Evolutionary conservation across 30 jellyfish, hydroid and myxozoan species (phyloP), one percentile per base, ranked within the genome.

Genomic region (Chrysaora quinquecirrha): DNA sequence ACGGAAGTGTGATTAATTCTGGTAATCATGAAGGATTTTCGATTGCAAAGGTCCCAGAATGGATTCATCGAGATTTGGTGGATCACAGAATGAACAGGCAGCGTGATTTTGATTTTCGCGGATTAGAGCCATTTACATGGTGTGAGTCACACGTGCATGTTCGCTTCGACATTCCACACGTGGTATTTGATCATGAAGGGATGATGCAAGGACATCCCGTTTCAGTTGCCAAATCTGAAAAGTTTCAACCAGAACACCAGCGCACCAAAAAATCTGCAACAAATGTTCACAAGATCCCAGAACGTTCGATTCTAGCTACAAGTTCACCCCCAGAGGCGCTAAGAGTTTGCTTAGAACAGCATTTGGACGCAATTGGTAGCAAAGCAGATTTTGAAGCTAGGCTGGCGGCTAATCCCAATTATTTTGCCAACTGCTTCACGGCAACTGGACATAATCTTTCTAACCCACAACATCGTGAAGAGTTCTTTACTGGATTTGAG

Each of bases 361-460:
- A 73, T 49, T 16, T 73, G 28, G 54, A 48, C 1, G 85, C 85
- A 16, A 73, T 73, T 73, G 85, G 85, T 29, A 73, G 85, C 48
- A 73, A 30, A 29, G 58, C 14, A 30, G 20, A 73, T 16, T 73
- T 73, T 48, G n/a, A 43, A 7, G 29, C 20, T 23, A 49, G 11
- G 4, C 28, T 6, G 25, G 58, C 16, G 12, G 14, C 47, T 11
- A 25, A 47, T 49, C 22, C 10, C 1, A 18, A 48, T 52, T 49
- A 19, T 47, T 73, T 73, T 28, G 11, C 7, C 19, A 31, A 73
- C 29, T 34, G 85, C 49, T 73, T 43, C 85, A 73, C 74, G 0
- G 74, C 73, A 48, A 73, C 85, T 20, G 85, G 85, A 2, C 85
- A 73, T 22, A 34, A 49, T 49, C 30, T 73, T 27, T 43, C 56